Evolutionary conservation across 2,113 vertebrate species (phyloP), one percentile per base, ranked within the genome.

Genomic region (Crocuta crocuta): DNA sequence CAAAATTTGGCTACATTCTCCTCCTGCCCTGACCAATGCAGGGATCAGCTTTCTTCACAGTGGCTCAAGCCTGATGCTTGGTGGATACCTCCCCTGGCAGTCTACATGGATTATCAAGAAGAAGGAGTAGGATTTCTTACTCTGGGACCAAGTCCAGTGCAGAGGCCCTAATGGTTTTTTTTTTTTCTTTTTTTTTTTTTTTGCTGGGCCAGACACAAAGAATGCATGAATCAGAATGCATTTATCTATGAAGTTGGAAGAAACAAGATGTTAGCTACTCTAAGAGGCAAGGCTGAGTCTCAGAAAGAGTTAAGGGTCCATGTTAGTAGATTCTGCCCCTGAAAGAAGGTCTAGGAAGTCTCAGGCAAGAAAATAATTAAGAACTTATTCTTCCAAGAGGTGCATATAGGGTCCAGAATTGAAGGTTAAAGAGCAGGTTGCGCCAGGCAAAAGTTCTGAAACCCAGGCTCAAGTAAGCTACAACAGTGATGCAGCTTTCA

Each of bases 1-100:
- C 97, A 85, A 82, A 95, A 91, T 94, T 84, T 92, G 96, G 87
- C 80, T 93, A 61, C 28, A 79, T 91, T 61, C 45, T 93, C 80
- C 88, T 98, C 48, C 28, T 83, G 26, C 61, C 95, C 83, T 89
- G 93, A 94, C 89, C 93, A 94, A 6, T n/a, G 39, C 23, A 74
- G 66, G 65, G 21, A 88, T 91, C 66, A 83, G 73, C 50, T 94
- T 95, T 91, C 61, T 71, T 19, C 19, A 24, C 31, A 71, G 43
- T 81, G 65, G 43, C 58, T 74, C 78, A 39, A 82, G 74, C 35
- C 39, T 66, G 70, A 53, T 66, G 28, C 76, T 97, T 87, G 10
- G 35, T 83, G 66, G 50, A 76, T 53, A 70, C 10, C 23, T 28
- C n/a, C 33, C 10, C 28, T 31, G 8, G 17, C 16, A 35, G 26